These are phyloP conservation scores for Labeo catla DNA, from an alignment of 2,113 vertebrate species.

Conservation along the genomic window DNA sequence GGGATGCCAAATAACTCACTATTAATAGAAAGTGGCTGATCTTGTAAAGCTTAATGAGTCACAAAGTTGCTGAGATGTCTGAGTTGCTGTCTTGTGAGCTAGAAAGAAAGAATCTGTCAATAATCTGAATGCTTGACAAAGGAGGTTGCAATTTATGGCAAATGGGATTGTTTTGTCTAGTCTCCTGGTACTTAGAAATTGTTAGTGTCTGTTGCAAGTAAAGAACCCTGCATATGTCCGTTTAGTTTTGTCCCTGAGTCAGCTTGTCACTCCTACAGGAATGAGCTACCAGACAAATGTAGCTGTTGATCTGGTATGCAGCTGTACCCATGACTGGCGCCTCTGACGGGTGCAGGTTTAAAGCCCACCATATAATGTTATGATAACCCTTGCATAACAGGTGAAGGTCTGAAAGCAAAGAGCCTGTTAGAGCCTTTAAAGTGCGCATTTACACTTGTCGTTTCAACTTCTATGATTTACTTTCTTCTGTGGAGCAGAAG, in stretches of 20 bases:
- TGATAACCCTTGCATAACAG: constrained; percentile 51
- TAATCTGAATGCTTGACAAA: constrained; percentile 35
- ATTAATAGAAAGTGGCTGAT: constrained; percentile 55
- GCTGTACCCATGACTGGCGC: constrained; percentile 44
- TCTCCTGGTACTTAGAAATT: neutral
- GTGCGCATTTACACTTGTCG: neutral
- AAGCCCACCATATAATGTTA: constrained; percentile 46
- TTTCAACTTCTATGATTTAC: neutral
- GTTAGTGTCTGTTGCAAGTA: constrained; percentile 24
- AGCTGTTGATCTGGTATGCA: constrained; percentile 50
- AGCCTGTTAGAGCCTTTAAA: neutral
- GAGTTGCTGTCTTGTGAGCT: constrained; percentile 9
- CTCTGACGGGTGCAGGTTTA: constrained; percentile 54
- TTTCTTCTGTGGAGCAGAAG: neutral
- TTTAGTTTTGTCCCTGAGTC: constrained; percentile 35
- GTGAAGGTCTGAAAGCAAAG: constrained; percentile 17
- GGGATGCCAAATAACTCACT: constrained; percentile 46
- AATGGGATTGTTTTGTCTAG: constrained; percentile 53
- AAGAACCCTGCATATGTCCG: neutral
- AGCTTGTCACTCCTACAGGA: neutral
- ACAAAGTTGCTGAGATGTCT: constrained; percentile 42
- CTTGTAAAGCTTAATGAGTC: constrained; percentile 50
- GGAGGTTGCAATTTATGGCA: constrained; percentile 30
- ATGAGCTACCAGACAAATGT: constrained; percentile 45
- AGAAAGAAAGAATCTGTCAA: constrained; percentile 29